phyloP scores from a whole-genome alignment of 2,888 invertebrate genomes.

The Polymixis lichenea region DNA sequence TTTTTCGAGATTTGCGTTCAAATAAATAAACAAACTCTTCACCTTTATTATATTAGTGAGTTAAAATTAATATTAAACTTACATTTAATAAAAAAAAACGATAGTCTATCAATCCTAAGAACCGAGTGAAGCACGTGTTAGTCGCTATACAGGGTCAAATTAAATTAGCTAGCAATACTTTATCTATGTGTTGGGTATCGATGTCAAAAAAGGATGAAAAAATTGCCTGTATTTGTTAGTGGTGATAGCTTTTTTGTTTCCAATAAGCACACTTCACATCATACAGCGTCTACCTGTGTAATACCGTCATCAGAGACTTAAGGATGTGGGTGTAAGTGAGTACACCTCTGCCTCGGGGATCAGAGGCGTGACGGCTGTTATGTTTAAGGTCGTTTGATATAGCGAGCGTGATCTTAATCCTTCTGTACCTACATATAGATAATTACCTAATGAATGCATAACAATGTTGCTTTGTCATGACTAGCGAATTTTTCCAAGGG shows the following conservation, averaged over 20 bases:
- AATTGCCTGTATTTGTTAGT: neutral
- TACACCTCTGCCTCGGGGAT: slow-evolving; percentile 47
- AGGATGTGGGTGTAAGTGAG: slow-evolving; percentile 30
- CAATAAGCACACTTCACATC: slow-evolving; percentile 13
- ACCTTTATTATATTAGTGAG: no score
- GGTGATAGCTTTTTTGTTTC: neutral
- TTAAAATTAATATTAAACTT: no score
- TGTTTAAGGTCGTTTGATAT: slow-evolving; percentile 43
- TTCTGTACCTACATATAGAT: slow-evolving; percentile 33
- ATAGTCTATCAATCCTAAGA: neutral
- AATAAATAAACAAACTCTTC: no score
- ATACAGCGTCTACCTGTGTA: neutral
- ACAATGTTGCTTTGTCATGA: slow-evolving; percentile 37
- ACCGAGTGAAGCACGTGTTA: neutral
- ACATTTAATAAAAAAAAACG: neutral
- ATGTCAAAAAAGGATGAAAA: no score
- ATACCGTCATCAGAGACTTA: slow-evolving; percentile 22
- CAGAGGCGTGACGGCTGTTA: slow-evolving; percentile 46
- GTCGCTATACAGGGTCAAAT: neutral
- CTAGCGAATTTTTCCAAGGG: slow-evolving; percentile 4
- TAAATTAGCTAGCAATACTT: no score
- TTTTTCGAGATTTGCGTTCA: no score
- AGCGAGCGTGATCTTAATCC: slow-evolving; percentile 54
- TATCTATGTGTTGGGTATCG: no score
- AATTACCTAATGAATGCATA: slow-evolving; percentile 34